Evolutionary conservation across 1,140 invertebrate species (phyloP), one percentile per base, ranked within the genome.

Genomic region (Dreissena polymorpha): DNA sequence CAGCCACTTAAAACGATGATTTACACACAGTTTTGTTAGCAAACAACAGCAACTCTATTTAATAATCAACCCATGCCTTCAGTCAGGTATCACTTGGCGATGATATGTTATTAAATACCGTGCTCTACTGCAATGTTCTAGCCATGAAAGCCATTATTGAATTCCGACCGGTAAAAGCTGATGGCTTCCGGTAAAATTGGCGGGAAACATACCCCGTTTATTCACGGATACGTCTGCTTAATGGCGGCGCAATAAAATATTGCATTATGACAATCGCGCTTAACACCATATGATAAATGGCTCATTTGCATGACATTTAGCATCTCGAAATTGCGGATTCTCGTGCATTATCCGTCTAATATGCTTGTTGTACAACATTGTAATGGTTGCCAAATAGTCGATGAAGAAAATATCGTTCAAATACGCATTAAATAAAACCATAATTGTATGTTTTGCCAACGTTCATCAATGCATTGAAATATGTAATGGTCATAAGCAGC

Each of bases 171-270:
- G 16, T 60, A 60, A 60, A 60, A 60, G 57, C 57, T n/a, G 16
- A 60, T 18, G 16, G 29, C 69, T 70, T 27, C 65, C 64, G 65
- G 65, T 68, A 70, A 57, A 78, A 53, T 53, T 77, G 75, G 65
- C 75, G 65, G 75, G 75, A 69, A 78, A 68, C 68, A 55, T 21
- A 49, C 23, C 57, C 64, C 76, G 67, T 55, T 27, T 67, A 29
- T 51, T 53, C 53, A 78, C 76, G 76, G 76, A 78, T 39, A 53
- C 18, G 50, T 29, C 49, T 21, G 50, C 27, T 69, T 78, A 68
- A 69, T 78, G 76, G 51, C 39, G 64, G 68, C 76, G 69, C 76
- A 68, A 60, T 74, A 67, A 82, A 82, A 73, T 82, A 55, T 82
- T 74, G 71, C 60, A 73, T 65, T 82, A 82, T 82, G 79, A 82